Conservation (phyloP, 1,140 invertebrate species). For the Phenacoccus solenopsis region DNA sequence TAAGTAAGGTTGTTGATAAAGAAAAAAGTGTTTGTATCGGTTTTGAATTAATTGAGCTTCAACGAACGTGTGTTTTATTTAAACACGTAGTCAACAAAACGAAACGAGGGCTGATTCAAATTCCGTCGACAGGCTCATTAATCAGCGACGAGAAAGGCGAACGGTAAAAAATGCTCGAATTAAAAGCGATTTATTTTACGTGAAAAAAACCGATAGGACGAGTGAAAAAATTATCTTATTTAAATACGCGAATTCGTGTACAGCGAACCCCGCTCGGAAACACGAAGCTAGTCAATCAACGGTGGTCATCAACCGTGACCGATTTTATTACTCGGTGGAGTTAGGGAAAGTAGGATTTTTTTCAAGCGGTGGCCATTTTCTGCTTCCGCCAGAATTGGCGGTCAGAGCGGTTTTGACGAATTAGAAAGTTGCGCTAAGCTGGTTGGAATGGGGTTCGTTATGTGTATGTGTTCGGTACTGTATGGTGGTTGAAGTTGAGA, state of each 20-base stretch:
- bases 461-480: too few species aligned
- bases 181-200: background rate
- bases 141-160: background rate
- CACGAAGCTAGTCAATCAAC: background rate
- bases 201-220: background rate
- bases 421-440: background rate
- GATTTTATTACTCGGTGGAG: background rate
- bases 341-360: too few species aligned
- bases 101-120: too few species aligned
- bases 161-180: background rate
- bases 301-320: background rate
- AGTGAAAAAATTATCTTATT: too few species aligned
- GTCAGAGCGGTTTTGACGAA: background rate
- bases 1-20: background rate
- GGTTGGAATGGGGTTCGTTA: too few species aligned
- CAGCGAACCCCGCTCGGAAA: background rate
- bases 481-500: too few species aligned
- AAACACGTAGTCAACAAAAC: too few species aligned
- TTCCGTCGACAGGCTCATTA: too few species aligned
- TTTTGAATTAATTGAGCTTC: background rate
- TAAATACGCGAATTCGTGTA: background rate
- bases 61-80: background rate
- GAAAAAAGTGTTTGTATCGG: background rate
- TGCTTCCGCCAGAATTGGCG: background rate
- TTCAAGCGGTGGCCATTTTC: background rate